Evolutionary conservation across 1,140 invertebrate species (phyloP), one percentile per base, ranked within the genome.

Genomic region (Drosophila pandora): DNA sequence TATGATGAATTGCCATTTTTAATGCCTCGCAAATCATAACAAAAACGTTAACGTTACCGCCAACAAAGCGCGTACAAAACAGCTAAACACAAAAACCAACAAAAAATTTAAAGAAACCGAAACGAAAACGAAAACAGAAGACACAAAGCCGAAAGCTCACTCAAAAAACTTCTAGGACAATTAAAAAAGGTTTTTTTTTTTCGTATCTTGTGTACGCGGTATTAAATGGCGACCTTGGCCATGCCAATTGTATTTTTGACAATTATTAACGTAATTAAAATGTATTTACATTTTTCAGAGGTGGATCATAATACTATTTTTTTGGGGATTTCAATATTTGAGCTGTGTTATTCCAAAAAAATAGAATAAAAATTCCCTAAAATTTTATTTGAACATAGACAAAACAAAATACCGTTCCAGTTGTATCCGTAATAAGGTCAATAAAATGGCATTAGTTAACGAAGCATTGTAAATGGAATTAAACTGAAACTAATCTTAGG

Each of bases 181-280:
- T 89, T 89, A 90, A 90, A 84, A 77, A 50, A 68, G 55, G 65
- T 75, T 68, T 78, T 52, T 55, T 70, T 64, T 45, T 13, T 13
- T 28, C 13, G 60, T 54, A 54, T n/a, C 59, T 63, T 64, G 6
- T 63, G 21, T 67, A 32, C 41, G 60, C 72, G 17, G 47, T 65
- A 47, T 50, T 62, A 69, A 83, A 83, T 63, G 52, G 60, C 63
- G 69, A 76, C 87, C 87, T 90, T 90, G 87, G 76, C 87, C 82
- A 77, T 90, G 87, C 53, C 87, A 87, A 87, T 88, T 83, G 76
- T 78, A 74, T 84, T 82, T 90, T 87, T 67, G 82, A 87, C 87
- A 90, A 90, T 90, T 90, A 90, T 90, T 90, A 90, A 82, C 82
- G 87, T 90, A 90, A 90, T 90, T 87, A 82, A 90, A 90, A 88